Evolutionary conservation across 2,113 vertebrate species (phyloP).

Genomic region (Prionailurus viverrinus): DNA sequence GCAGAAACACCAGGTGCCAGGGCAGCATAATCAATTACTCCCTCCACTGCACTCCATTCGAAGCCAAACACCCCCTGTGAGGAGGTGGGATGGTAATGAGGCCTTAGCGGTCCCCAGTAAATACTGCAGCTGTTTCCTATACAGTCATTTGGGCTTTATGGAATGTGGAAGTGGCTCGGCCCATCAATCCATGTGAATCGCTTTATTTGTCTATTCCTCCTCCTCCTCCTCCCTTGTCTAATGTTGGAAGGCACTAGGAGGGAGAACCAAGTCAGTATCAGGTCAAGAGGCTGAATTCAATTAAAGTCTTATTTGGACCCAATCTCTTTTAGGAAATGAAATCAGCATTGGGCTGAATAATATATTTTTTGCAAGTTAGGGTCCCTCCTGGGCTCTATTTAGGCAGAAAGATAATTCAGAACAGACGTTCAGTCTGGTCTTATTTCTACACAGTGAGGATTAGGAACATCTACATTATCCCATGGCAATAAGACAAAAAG

Average conservation of each 20-base stretch:
- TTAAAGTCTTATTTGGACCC: conserved; percentile 77
- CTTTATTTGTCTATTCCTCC: conserved; percentile 44
- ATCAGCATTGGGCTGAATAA: conserved; percentile 71
- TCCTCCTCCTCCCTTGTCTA: conserved; percentile 55
- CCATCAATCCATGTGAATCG: conserved; percentile 65
- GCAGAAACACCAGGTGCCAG: conserved; percentile 61
- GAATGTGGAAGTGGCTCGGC: conserved; percentile 69
- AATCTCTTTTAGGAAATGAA: conserved; percentile 80
- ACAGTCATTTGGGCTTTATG: conserved; percentile 62
- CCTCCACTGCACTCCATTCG: conserved; percentile 49
- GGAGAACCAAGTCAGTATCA: conserved; percentile 38
- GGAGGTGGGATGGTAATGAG: conserved; percentile 47
- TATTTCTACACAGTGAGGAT: background rate
- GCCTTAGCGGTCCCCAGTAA: conserved; percentile 43
- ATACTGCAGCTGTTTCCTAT: conserved; percentile 70
- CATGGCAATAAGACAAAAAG: background rate
- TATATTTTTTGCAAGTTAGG: conserved; percentile 73
- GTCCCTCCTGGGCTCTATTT: conserved; percentile 67
- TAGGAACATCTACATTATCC: conserved; percentile 32
- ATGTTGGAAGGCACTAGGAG: conserved; percentile 41
- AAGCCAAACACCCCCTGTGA: conserved; percentile 34
- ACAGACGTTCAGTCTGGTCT: conserved; percentile 69
- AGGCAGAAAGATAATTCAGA: conserved; percentile 78
- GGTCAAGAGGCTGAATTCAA: conserved; percentile 74
- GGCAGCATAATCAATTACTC: conserved; percentile 56